Base-by-base conservation (phyloP, 2,888 invertebrate species). In the Eupithecia subfuscata region DNA sequence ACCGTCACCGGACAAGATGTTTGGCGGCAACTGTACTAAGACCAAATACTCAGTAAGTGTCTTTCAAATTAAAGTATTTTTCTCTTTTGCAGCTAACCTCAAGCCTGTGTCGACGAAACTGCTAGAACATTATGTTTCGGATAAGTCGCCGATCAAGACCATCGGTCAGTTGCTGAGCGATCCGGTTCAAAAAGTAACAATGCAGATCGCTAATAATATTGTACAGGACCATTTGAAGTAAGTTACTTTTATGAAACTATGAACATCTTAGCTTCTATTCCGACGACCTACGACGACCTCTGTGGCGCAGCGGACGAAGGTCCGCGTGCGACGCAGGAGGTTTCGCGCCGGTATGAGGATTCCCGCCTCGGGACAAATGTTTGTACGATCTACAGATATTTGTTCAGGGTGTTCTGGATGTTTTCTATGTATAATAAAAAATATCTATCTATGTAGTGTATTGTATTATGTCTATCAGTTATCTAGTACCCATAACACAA, bases 181-280 rank as follows among this genome's bases (percentile, higher is more conserved):
- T 34, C 94, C 95, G 0, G 83, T 91, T 1, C 94, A 94, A 71
- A 90, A 82, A 64, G 88, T 92, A 11, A 73, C 84, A 0, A 87
- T 95, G 84, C 91, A 93, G 0, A 87, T 95, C 11, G 88, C 94
- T 1, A 95, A 94, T 79, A 95, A 89, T 48, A 86, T 92, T 0
- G 94, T 95, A 0, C 92, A 93, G 80, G 95, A 95, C 71, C 94
- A 95, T 84, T 87, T 95, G 69, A 94, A 94, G 95, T 95, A 77
- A 92, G 92, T 18, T 70, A 14, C 75, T 37, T 14, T 63, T 37
- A 37, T 25, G 67, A 25, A 25, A 14, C n/a, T n/a, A 52, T 52
- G 52, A 9, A 52, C 52, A 52, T n/a, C 52, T 25, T 60, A 22
- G 56, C 11, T 22, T 56, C n/a, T n/a, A n/a, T n/a, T n/a, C n/a